A percentile compares a stretch with the other conserved stretches of the same genome.
Conservation (phyloP, 2,888 invertebrate genomes). For the Ophraella communa region DNA sequence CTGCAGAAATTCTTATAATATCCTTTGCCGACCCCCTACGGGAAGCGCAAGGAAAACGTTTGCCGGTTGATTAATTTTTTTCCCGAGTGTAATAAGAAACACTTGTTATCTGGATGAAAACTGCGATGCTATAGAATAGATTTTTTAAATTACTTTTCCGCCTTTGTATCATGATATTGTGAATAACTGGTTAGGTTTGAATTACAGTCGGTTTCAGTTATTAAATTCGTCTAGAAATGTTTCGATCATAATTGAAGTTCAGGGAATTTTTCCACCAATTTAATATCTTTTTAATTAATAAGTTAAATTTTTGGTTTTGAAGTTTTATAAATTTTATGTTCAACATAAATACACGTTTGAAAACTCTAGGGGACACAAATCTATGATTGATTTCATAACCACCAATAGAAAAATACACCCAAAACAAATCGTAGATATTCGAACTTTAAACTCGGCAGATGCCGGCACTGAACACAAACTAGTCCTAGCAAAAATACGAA, state of each 20-base stretch:
- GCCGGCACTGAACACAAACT: too few species aligned
- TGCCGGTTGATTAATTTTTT: constrained; percentile 22
- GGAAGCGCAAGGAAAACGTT: constrained; percentile 19
- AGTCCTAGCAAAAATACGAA: too few species aligned
- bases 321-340: too few species aligned
- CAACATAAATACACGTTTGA: too few species aligned
- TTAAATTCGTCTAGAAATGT: background rate
- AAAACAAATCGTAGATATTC: too few species aligned
- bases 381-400: too few species aligned
- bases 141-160: background rate
- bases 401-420: too few species aligned
- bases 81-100: constrained; percentile 19
- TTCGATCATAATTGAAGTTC: background rate
- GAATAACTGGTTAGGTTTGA: background rate
- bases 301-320: too few species aligned
- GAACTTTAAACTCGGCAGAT: too few species aligned
- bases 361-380: too few species aligned
- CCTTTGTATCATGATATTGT: background rate
- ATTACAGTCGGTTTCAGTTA: background rate
- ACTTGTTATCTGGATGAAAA: constrained; percentile 3
- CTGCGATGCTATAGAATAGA: background rate
- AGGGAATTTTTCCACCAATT: too few species aligned
- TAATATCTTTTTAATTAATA: too few species aligned
- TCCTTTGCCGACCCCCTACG: constrained; percentile 11
- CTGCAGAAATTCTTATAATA: constrained; percentile 40